Evolutionary conservation across 1,140 invertebrate genomes (phyloP).

Genomic region (Trachymyrmex cornetzi): DNA sequence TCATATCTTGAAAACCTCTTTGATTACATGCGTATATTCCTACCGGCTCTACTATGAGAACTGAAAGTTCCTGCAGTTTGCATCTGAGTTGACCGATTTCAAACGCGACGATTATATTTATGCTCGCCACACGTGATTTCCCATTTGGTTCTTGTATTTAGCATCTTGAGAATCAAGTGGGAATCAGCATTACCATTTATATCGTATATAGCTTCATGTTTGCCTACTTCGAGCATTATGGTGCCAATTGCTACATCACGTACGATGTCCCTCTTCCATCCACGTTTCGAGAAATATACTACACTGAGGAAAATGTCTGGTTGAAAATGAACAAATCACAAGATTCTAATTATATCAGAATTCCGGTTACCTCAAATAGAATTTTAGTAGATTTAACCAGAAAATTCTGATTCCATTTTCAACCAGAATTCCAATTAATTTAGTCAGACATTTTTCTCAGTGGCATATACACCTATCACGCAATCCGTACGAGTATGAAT

Average conservation of each 20-base stretch:
- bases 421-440: no score
- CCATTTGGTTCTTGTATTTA: constrained; percentile 25
- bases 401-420: no score
- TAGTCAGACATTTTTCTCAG: no score
- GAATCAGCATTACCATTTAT: constrained; percentile 31
- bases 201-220: constrained; percentile 6
- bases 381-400: no score
- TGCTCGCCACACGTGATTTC: constrained; percentile 35
- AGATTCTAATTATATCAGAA: no score
- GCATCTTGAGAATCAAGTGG: constrained; percentile 19
- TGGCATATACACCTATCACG: neutral
- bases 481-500: neutral
- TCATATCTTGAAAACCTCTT: neutral
- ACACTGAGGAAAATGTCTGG: no score
- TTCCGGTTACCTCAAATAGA: no score
- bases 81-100: constrained; percentile 21
- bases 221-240: neutral
- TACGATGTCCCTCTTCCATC: neutral
- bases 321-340: no score
- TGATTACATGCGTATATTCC: constrained; percentile 15
- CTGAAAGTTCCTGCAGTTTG: constrained; percentile 3
- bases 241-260: neutral
- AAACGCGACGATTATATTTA: constrained; percentile 25
- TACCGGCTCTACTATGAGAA: constrained; percentile 16
- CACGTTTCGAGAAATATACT: neutral